Evolutionary conservation across 2,113 vertebrate genomes (phyloP), one percentile per base, ranked within the genome.

Genomic region (Hippolais icterina): DNA sequence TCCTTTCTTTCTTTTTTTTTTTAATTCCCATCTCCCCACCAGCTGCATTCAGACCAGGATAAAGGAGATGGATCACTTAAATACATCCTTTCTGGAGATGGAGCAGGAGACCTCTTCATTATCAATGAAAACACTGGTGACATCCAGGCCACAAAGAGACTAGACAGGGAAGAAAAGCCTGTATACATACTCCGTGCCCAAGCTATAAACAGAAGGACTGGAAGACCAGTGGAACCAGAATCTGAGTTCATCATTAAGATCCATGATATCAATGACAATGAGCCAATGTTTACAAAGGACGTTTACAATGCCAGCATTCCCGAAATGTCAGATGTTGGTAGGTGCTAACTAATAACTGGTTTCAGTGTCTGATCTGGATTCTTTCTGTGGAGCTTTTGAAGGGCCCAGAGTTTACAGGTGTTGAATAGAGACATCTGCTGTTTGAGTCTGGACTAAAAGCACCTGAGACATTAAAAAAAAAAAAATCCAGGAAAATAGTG

Each of bases 231-330:
- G 87, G 99, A 99, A 97, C 99, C 99, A 15, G 98, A 99, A 91
- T 99, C 99, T 5, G 99, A 99, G 89, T 99, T 99, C 98, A 98
- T 99, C 98, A 99, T 99, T 97, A 99, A 99, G 97, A 99, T 99
- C 97, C 99, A 99, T 72, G 99, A 99, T 97, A 99, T 99, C 97
- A 99, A 99, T 39, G 99, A 99, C 98, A 99, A 99, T 47, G 99
- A 99, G 83, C 99, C 99, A 22, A 98, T 98, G 80, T 99, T 99
- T 98, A 99, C 99, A 94, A 98, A 98, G 97, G 98, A 99, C 2
- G 90, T 98, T 46, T 99, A 99, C 96, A 97, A 98, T 21, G 99
- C 99, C 93, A 97, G 97, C 5, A 99, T 99, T 68, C 99, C 99
- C 0, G 99, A 99, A 96, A 99, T 99, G 99, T 98, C 99, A 24